Evolutionary conservation across 2,888 invertebrate genomes (phyloP).

Genomic region (Drosophila algonquin): DNA sequence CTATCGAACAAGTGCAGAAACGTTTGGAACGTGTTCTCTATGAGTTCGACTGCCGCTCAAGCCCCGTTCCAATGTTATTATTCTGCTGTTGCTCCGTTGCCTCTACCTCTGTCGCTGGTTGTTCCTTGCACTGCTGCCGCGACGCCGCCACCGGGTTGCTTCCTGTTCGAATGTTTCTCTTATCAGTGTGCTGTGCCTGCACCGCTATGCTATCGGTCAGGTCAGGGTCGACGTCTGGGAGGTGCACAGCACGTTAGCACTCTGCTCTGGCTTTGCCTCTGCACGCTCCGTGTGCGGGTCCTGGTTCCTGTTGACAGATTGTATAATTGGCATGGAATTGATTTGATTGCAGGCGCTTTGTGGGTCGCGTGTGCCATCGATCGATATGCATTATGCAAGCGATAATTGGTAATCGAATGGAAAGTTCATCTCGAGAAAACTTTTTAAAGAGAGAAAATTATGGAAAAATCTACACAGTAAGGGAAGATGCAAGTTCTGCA

Average conservation of each 20-base stretch:
- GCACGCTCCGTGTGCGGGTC: slow-evolving; percentile 9
- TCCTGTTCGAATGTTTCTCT: slow-evolving; percentile 63
- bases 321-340: slow-evolving; percentile 45
- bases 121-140: slow-evolving; percentile 27
- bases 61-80: background rate
- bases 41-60: slow-evolving; percentile 43
- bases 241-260: slow-evolving; percentile 4
- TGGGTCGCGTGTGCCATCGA: slow-evolving; percentile 3
- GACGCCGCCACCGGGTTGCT: slow-evolving; percentile 34
- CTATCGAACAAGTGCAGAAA: slow-evolving; percentile 68
- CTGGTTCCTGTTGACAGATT: slow-evolving; percentile 47
- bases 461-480: background rate
- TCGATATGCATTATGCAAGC: slow-evolving; percentile 15
- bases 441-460: background rate
- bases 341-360: slow-evolving; percentile 26
- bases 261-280: background rate
- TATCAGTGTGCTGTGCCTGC: slow-evolving; percentile 51
- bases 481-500: too few species aligned
- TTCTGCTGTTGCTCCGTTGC: background rate
- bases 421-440: slow-evolving; percentile 1
- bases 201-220: slow-evolving; percentile 37
- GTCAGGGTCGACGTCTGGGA: slow-evolving; percentile 41
- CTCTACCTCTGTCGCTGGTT: slow-evolving; percentile 9
- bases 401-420: slow-evolving; percentile 27
- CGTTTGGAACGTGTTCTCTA: slow-evolving; percentile 57